These are phyloP conservation scores for Hemaris fuciformis DNA, from an alignment of 2,888 invertebrate genomes.

Conservation along the genomic window DNA sequence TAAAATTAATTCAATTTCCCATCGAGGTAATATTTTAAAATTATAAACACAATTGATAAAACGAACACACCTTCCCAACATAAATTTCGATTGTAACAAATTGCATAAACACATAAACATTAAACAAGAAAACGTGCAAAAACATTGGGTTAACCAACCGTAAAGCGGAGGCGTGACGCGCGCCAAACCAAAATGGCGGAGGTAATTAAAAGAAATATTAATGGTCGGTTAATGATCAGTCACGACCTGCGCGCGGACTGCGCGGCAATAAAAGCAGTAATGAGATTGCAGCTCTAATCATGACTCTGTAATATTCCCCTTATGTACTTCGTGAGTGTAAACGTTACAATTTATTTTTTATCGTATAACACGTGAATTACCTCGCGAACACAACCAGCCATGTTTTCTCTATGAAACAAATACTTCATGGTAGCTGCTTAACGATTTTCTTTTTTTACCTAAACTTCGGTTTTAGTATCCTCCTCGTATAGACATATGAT, in stretches of 20 bases:
- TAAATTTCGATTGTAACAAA: constrained; percentile 8
- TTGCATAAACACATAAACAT: background rate
- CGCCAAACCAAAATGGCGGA: constrained; percentile 42
- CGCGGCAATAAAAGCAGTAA: constrained; percentile 7
- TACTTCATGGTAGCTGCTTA: too few relatives aligned
- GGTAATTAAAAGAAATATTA: constrained; percentile 41
- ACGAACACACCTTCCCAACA: constrained; percentile 1
- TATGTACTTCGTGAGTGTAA: background rate
- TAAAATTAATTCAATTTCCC: background rate
- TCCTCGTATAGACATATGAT: too few relatives aligned
- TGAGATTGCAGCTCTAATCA: constrained; percentile 2
- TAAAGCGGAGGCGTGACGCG: constrained; percentile 39
- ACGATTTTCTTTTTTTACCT: too few relatives aligned
- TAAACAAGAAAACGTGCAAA: constrained; percentile 18
- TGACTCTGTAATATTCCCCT: background rate
- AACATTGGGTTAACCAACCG: constrained; percentile 23
- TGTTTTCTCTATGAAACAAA: too few relatives aligned
- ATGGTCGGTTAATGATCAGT: constrained; percentile 38
- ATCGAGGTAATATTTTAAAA: too few relatives aligned
- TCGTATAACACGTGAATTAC: background rate
- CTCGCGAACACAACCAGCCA: background rate
- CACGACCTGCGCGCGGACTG: constrained; percentile 25
- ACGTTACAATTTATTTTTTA: background rate
- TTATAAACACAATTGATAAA: background rate
- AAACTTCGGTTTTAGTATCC: too few relatives aligned